These are phyloP conservation scores for Mythimna loreyi DNA, from an alignment of 2,888 invertebrate species.

Conservation along the genomic window DNA sequence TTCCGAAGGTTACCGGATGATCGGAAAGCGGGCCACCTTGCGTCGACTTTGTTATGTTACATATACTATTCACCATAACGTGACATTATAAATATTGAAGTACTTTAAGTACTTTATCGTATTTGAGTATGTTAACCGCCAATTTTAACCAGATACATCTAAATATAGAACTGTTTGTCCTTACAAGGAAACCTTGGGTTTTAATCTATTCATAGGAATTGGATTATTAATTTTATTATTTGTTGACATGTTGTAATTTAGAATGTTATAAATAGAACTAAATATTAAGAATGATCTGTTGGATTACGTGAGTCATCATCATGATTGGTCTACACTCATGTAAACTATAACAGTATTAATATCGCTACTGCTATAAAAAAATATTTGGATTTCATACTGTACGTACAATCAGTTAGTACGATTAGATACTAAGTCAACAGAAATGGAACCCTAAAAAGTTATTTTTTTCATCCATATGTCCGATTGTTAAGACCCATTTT, in stretches of 20 bases:
- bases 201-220: not conserved
- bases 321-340: no score
- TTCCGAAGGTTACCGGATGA: no score
- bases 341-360: no score
- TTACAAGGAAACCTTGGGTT: not conserved
- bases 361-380: no score
- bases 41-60: not conserved
- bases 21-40: no score
- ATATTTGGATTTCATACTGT: no score
- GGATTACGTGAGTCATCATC: not conserved
- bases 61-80: not conserved
- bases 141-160: conserved; percentile 3
- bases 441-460: no score
- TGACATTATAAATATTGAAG: not conserved
- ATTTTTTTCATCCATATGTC: no score
- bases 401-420: no score
- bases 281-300: not conserved
- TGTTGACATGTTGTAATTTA: not conserved
- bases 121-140: not conserved
- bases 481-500: no score
- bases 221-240: not conserved
- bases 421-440: no score
- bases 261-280: not conserved
- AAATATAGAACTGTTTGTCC: not conserved
- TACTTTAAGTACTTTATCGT: not conserved